Conservation (phyloP, 2,888 invertebrate species). For the Phyllotreta cruciferae region DNA sequence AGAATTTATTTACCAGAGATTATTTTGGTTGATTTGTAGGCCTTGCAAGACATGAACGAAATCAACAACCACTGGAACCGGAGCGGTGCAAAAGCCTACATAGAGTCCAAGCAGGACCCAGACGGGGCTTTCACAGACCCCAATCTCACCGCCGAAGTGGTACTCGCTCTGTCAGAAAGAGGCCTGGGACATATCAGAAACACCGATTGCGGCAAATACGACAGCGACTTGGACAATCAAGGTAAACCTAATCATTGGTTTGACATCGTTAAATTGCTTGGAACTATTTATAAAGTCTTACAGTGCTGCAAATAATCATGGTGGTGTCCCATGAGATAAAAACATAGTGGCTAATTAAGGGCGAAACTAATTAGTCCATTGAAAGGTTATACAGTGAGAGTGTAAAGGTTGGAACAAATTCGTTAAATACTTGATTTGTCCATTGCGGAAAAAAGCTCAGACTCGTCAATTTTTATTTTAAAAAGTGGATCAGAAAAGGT, state of each 20-base stretch:
- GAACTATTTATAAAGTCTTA: too few species aligned
- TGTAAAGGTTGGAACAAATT: too few species aligned
- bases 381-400: too few species aligned
- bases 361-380: too few species aligned
- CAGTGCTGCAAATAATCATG: too few species aligned
- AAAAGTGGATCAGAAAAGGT: too few species aligned
- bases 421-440: too few species aligned
- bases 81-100: conserved; percentile 77
- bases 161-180: conserved; percentile 77
- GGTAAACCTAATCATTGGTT: conserved; percentile 55
- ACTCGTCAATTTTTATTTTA: too few species aligned
- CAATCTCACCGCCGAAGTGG: conserved; percentile 78
- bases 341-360: too few species aligned
- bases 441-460: too few species aligned
- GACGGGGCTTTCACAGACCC: conserved; percentile 85
- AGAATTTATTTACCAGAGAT: conserved; percentile 8
- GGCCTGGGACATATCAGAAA: conserved; percentile 74
- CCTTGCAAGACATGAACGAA: conserved; percentile 79
- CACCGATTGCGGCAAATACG: conserved; percentile 61
- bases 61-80: conserved; percentile 77
- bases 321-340: too few species aligned
- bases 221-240: conserved; percentile 59
- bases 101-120: conserved; percentile 73
- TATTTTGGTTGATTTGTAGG: conserved; percentile 59
- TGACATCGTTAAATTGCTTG: too few species aligned